phyloP scores from a whole-genome alignment of 2,797 vertebrate genomes.

The Poecilia picta region DNA sequence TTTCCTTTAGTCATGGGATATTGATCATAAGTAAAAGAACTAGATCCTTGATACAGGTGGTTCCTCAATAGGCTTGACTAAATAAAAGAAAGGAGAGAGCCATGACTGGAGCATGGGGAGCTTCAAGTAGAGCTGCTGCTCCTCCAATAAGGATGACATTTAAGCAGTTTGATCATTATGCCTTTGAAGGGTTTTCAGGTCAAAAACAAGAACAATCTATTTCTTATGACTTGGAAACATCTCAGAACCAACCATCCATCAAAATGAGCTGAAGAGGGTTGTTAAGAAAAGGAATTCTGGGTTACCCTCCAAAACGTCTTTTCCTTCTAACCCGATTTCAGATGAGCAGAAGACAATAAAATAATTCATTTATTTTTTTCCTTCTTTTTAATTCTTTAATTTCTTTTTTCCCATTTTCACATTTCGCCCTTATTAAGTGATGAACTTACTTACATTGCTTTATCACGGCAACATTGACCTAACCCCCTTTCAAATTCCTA shows the following conservation, averaged over 20 bases:
- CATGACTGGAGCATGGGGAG: neutral
- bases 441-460: neutral
- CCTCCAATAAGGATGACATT: neutral
- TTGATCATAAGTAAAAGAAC: neutral
- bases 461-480: neutral
- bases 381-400: neutral
- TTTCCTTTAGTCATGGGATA: neutral
- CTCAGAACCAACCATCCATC: neutral
- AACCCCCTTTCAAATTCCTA: constrained; percentile 7
- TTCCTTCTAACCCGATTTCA: neutral
- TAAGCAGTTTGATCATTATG: neutral
- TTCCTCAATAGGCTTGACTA: neutral
- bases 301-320: neutral
- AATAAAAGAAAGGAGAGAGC: neutral
- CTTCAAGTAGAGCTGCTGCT: neutral
- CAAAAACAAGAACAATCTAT: neutral
- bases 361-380: neutral
- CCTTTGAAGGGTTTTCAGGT: neutral
- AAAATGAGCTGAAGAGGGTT: neutral
- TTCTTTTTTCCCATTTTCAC: neutral
- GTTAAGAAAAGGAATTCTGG: neutral
- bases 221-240: neutral
- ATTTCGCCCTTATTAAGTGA: neutral
- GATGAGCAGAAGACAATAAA: neutral
- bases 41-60: neutral